Conservation (phyloP, 35 echinoderm and acorn worm genomes). For the Anneissia japonica region DNA sequence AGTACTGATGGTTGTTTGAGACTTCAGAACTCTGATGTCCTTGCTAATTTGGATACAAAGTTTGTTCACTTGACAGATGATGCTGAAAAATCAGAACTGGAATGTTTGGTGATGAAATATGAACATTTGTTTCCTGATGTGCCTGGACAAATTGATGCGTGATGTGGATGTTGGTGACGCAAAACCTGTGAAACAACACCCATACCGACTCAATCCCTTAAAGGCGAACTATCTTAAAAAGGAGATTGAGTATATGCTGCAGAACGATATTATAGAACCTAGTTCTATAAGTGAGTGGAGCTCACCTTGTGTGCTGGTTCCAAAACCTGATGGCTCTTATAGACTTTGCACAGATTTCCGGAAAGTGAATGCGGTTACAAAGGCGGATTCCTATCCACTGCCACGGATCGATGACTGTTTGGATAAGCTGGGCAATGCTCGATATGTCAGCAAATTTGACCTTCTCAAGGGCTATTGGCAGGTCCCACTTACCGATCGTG, state of each 20-base stretch:
- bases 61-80: no score
- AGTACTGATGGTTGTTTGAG: no score
- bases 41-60: no score
- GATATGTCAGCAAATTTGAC: not conserved
- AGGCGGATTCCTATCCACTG: not conserved
- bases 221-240: not conserved
- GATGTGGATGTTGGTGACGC: not conserved
- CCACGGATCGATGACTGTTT: not conserved
- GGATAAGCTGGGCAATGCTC: not conserved
- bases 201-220: not conserved
- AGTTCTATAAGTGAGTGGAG: not conserved
- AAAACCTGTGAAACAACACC: not conserved
- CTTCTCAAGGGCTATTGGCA: conserved; percentile 3
- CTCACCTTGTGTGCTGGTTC: not conserved
- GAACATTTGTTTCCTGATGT: no score
- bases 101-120: no score
- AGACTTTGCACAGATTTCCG: not conserved
- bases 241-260: not conserved
- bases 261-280: not conserved
- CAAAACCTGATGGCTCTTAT: not conserved
- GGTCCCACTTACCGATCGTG: not conserved
- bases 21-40: no score
- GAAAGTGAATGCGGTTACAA: not conserved
- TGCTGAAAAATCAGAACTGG: no score
- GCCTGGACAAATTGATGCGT: no score